Evolutionary conservation across 2,888 invertebrate species (phyloP).

Genomic region (Drosophila neonasuta): DNA sequence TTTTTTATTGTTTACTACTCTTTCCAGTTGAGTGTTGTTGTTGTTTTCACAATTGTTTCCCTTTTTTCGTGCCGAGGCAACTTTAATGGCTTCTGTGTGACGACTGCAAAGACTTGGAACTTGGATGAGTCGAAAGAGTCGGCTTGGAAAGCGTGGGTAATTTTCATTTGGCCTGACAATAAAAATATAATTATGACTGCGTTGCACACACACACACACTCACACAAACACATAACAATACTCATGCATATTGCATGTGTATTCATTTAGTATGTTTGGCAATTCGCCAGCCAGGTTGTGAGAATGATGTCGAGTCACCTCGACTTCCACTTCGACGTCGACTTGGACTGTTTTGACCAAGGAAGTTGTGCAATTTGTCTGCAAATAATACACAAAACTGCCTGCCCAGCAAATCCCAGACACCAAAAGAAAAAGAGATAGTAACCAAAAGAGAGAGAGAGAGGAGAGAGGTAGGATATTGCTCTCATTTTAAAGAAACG

Average conservation of each 20-base stretch:
- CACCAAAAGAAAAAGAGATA: neutral
- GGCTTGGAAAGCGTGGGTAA: slow-evolving; percentile 66
- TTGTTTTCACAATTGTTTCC: slow-evolving; percentile 50
- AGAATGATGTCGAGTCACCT: slow-evolving; percentile 64
- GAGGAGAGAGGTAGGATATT: slow-evolving; percentile 4
- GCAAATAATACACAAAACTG: slow-evolving; percentile 9
- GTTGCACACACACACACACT: slow-evolving; percentile 45
- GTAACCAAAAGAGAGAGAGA: neutral
- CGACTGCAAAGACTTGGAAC: slow-evolving; percentile 37
- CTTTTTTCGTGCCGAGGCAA: slow-evolving; percentile 49
- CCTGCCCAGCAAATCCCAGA: slow-evolving; percentile 6
- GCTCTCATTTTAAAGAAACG: slow-evolving; percentile 29
- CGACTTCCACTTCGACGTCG: neutral
- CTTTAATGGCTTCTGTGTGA: slow-evolving; percentile 64
- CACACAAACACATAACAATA: slow-evolving; percentile 15
- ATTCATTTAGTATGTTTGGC: slow-evolving; percentile 29
- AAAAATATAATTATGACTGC: slow-evolving; percentile 64
- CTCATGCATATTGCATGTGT: slow-evolving; percentile 5
- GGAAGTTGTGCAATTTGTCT: slow-evolving; percentile 64
- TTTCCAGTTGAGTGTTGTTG: slow-evolving; percentile 21
- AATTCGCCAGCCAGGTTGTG: slow-evolving; percentile 43
- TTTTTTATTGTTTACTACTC: slow-evolving; percentile 21
- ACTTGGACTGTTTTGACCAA: slow-evolving; percentile 23
- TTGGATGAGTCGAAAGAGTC: slow-evolving; percentile 29
- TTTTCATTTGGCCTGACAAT: slow-evolving; percentile 60